Conservation (phyloP, 1,140 invertebrate genomes). For the Drosophila aff. region DNA sequence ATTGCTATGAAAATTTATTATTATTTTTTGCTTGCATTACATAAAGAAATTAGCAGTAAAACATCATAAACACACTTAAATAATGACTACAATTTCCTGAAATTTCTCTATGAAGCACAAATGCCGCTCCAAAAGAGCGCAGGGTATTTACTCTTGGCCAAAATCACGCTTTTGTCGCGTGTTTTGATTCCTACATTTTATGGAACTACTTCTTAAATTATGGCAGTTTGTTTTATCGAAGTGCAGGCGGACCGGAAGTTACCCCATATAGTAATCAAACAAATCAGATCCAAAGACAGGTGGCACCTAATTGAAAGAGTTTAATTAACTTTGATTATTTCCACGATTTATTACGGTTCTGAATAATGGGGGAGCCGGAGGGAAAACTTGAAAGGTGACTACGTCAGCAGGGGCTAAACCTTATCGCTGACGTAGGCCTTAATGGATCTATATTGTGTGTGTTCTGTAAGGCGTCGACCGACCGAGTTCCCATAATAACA, state of each 20-base stretch:
- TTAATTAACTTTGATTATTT: conserved; percentile 46
- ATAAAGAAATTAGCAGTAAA: neutral
- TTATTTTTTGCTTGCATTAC: neutral
- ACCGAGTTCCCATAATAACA: conserved; percentile 42
- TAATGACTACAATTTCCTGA: neutral
- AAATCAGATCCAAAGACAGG: conserved; percentile 41
- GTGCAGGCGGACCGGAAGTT: conserved; percentile 21
- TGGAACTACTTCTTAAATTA: conserved; percentile 28
- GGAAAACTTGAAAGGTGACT: conserved; percentile 13
- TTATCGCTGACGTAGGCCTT: conserved; percentile 62
- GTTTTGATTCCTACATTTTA: conserved; percentile 37
- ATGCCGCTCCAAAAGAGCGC: neutral
- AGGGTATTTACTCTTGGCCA: conserved; percentile 22
- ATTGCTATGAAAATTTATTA: neutral
- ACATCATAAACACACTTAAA: neutral
- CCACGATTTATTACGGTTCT: conserved; percentile 4
- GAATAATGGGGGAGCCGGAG: conserved; percentile 10
- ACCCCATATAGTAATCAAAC: conserved; percentile 9
- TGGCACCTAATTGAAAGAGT: conserved; percentile 47
- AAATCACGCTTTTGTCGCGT: conserved; percentile 57
- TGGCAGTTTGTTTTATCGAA: conserved; percentile 51
- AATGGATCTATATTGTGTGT: conserved; percentile 28
- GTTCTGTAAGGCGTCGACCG: conserved; percentile 31
- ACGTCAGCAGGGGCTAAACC: conserved; percentile 33
- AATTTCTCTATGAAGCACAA: neutral